These are phyloP conservation scores for Ctenomys sociabilis DNA, from an alignment of 2,113 vertebrate species.

Conservation along the genomic window DNA sequence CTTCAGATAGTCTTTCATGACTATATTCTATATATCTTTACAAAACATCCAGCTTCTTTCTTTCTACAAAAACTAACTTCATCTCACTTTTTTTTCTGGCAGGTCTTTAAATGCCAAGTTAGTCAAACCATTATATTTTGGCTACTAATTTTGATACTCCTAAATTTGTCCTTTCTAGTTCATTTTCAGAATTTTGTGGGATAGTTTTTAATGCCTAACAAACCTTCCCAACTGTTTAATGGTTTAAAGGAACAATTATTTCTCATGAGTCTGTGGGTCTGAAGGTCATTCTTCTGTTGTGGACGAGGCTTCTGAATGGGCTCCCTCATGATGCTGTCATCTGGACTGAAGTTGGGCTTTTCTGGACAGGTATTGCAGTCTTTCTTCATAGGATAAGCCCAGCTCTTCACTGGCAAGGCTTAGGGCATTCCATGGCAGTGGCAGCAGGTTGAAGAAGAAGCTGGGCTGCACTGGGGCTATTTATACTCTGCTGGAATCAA, in stretches of 20 bases:
- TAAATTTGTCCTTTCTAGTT: neutral
- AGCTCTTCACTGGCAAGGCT: neutral
- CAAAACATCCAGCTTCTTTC: neutral
- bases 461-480: neutral
- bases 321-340: fast-evolving
- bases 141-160: neutral
- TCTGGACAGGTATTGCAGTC: neutral
- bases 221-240: neutral
- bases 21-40: neutral
- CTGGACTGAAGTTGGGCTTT: neutral
- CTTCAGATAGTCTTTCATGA: neutral
- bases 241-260: neutral
- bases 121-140: neutral
- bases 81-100: neutral
- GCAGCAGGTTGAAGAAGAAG: neutral
- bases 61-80: neutral
- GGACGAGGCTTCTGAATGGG: neutral
- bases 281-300: neutral
- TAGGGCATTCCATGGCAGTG: neutral
- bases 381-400: neutral
- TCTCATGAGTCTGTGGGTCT: neutral
- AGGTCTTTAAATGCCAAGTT: neutral
- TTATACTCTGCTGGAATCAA: neutral
- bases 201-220: neutral
- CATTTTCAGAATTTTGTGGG: neutral